Evolutionary conservation across 2,888 invertebrate species (phyloP), one percentile per base, ranked within the genome.

Genomic region (Papilio demoleus): DNA sequence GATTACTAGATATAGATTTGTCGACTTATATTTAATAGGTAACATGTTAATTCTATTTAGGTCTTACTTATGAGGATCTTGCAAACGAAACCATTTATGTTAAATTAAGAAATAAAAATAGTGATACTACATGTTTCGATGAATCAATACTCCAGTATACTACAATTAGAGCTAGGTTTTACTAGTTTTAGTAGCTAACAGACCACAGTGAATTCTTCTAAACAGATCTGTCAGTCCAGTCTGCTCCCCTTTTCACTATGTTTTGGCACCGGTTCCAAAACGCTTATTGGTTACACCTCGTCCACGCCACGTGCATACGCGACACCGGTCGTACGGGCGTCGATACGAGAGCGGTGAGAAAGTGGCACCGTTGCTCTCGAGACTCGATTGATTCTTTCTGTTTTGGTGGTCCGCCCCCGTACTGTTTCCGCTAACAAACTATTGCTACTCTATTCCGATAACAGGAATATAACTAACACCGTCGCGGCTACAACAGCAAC

Each of bases 321-420:
- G 70, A 74, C 81, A 79, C 81, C 79, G 79, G 81, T 81, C 77
- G 77, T 71, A 71, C 75, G 72, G 53, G 31, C 75, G 81, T 78
- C 81, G 82, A 83, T 84, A 86, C 82, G 81, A 86, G 85, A 86
- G 81, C 84, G 81, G 71, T 82, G 88, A 82, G 91, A 91, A 91
- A 91, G 91, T 90, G 87, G 88, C 81, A 76, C 76, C 75, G 84
- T 82, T 84, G 84, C 88, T 90, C 91, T 89, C 86, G 81, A 83
- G 81, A 68, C 76, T 45, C 79, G 79, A 84, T 85, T 84, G 86
- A 85, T 85, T 84, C 83, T 73, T 85, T 84, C 83, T 73, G 81
- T 80, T 79, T 77, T 76, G 78, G 75, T 73, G 67, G 70, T 68
- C 77, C 74, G 76, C 73, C 75, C 74, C 71, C 74, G 76, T 73